phyloP scores from a whole-genome alignment of 2,113 vertebrate species.

The Aptenodytes forsteri region DNA sequence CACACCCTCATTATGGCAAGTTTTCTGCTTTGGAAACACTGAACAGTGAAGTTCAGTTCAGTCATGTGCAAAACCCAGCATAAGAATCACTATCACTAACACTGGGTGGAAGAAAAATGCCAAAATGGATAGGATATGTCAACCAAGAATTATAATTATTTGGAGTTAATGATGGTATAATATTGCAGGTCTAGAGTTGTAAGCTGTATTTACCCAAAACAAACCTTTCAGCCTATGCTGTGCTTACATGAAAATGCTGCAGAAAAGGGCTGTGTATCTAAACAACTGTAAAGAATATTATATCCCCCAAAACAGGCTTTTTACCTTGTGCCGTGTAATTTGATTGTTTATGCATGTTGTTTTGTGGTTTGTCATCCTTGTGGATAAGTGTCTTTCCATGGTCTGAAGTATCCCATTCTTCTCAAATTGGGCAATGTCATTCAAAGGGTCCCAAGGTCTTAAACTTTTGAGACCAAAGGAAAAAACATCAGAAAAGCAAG shows the following conservation, averaged over 20 bases:
- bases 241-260: background rate
- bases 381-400: slow-evolving; percentile 73
- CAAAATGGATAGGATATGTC: background rate
- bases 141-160: background rate
- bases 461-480: slow-evolving; percentile 71
- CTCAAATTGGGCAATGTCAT: slow-evolving; percentile 87
- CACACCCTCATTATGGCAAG: background rate
- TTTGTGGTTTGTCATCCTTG: slow-evolving; percentile 69
- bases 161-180: background rate
- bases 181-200: background rate
- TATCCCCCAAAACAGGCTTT: background rate
- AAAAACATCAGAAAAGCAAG: background rate
- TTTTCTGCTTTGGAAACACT: background rate
- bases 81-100: background rate
- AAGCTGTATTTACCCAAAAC: background rate
- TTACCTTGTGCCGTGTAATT: slow-evolving; percentile 80
- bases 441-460: slow-evolving; percentile 87
- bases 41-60: background rate
- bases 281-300: background rate
- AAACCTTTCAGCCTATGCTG: background rate
- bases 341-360: slow-evolving; percentile 79
- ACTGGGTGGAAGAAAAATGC: background rate
- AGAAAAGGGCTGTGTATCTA: background rate
- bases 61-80: background rate
- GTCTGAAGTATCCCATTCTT: slow-evolving; percentile 90